A percentile compares a stretch with the other conserved stretches of the same genome.
Evolutionary conservation across 2,888 invertebrate species (phyloP).

Genomic region (Limnephilus auricula): DNA sequence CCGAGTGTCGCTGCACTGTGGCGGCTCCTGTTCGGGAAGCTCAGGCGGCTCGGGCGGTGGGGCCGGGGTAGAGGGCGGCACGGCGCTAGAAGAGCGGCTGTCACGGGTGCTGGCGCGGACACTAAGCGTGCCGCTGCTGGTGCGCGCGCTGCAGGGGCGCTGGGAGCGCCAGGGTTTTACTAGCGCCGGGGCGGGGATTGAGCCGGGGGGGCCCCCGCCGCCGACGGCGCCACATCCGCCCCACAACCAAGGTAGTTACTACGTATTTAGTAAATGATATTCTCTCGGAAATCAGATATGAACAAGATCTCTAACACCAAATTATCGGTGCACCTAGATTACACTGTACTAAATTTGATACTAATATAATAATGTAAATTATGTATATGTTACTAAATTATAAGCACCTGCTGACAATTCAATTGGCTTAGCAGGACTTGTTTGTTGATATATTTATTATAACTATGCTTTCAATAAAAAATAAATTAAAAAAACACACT

Average conservation of each 20-base stretch:
- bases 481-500: no score
- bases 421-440: no score
- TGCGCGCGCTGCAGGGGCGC: slow-evolving; percentile 75
- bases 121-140: slow-evolving; percentile 94
- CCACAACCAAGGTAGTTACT: slow-evolving; percentile 72
- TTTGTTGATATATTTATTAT: no score
- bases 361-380: no score
- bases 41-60: slow-evolving; percentile 75
- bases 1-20: slow-evolving; percentile 70
- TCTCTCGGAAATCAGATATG: background rate
- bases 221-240: slow-evolving; percentile 69
- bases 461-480: no score
- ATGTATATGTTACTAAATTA: no score
- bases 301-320: no score
- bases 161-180: slow-evolving; percentile 74
- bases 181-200: slow-evolving; percentile 83
- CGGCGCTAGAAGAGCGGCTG: slow-evolving; percentile 74
- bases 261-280: background rate
- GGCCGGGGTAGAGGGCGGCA: slow-evolving; percentile 72
- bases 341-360: no score
- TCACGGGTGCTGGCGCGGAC: slow-evolving; percentile 87
- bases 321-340: no score
- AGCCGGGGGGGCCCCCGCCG: slow-evolving; percentile 79
- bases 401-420: no score
- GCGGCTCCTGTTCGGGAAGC: slow-evolving; percentile 72